Conservation (phyloP, 2,113 vertebrate genomes). For the Mus spicilegus region DNA sequence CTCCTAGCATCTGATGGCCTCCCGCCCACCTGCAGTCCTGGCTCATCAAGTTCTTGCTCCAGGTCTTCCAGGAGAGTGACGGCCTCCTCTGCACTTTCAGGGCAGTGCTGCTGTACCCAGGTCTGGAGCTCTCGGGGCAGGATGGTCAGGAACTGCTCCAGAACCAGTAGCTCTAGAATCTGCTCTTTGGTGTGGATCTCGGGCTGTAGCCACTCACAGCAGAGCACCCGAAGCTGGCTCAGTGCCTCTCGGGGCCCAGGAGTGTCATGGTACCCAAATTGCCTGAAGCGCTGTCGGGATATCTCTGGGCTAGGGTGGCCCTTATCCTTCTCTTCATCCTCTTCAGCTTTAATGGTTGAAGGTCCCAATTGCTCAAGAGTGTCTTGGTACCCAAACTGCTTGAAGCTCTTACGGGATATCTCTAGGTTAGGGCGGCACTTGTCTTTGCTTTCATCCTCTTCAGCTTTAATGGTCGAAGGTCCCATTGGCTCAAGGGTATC, state of each 20-base stretch:
- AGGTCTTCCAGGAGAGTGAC: conserved; percentile 80
- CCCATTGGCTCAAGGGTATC: conserved; percentile 73
- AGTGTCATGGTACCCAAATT: conserved; percentile 81
- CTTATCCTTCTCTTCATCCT: conserved; percentile 68
- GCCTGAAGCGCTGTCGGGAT: conserved; percentile 80
- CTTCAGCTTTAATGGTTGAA: conserved; percentile 59
- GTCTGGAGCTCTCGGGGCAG: conserved; percentile 78
- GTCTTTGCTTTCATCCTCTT: conserved; percentile 70
- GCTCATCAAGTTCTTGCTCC: conserved; percentile 81
- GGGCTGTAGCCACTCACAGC: conserved; percentile 81
- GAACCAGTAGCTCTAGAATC: conserved; percentile 81
- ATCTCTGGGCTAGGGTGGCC: conserved; percentile 72
- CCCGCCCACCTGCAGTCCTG: conserved; percentile 68
- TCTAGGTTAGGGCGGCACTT: conserved; percentile 74
- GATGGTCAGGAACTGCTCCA: conserved; percentile 82
- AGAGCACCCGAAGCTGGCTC: conserved; percentile 80
- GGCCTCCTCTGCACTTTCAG: conserved; percentile 74
- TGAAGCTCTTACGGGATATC: conserved; percentile 78
- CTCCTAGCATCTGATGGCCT: background rate
- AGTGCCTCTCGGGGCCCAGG: conserved; percentile 79
- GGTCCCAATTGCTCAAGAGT: conserved; percentile 72
- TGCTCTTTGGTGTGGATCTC: conserved; percentile 81
- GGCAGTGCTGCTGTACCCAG: conserved; percentile 80
- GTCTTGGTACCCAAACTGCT: conserved; percentile 80
- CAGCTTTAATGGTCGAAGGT: conserved; percentile 52